phyloP scores from a whole-genome alignment of 1,140 invertebrate species.

The Hormaphis cornu region DNA sequence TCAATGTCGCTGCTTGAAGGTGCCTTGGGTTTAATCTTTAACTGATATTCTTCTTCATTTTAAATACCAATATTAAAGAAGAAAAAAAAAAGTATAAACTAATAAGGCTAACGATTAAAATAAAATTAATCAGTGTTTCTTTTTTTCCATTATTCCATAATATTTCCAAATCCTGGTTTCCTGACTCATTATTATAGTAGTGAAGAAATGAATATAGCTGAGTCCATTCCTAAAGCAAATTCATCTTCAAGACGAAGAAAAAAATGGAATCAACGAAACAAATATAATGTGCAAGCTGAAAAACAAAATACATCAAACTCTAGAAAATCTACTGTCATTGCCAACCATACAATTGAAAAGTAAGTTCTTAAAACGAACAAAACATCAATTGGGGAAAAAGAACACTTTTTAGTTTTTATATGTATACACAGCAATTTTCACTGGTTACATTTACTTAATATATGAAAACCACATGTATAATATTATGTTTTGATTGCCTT shows the following conservation, averaged over 20 bases:
- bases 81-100: conserved; percentile 17
- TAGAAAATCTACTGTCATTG: conserved; percentile 30
- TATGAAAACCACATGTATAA: neutral
- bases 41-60: conserved; percentile 27
- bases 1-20: conserved; percentile 30
- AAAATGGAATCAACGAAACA: conserved; percentile 31
- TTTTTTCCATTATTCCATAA: conserved; percentile 27
- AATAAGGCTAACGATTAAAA: conserved; percentile 26
- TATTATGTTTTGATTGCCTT: conserved; percentile 3
- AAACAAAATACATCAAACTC: conserved; percentile 21
- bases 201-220: conserved; percentile 25
- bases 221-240: conserved; percentile 6
- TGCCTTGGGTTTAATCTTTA: conserved; percentile 23
- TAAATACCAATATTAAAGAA: conserved; percentile 4
- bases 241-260: conserved; percentile 18
- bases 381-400: conserved; percentile 17
- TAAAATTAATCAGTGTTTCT: conserved; percentile 31
- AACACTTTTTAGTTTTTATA: conserved; percentile 29
- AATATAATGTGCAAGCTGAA: conserved; percentile 22
- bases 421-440: neutral
- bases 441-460: neutral
- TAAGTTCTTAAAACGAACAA: conserved; percentile 13
- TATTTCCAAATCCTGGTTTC: conserved; percentile 13
- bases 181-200: conserved; percentile 27
- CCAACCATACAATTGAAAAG: conserved; percentile 25